Percentiles rank a stretch among this genome's conserved stretches.
phyloP scores from a whole-genome alignment of 2,888 invertebrate species.

The Lasioglossum marginatum region DNA sequence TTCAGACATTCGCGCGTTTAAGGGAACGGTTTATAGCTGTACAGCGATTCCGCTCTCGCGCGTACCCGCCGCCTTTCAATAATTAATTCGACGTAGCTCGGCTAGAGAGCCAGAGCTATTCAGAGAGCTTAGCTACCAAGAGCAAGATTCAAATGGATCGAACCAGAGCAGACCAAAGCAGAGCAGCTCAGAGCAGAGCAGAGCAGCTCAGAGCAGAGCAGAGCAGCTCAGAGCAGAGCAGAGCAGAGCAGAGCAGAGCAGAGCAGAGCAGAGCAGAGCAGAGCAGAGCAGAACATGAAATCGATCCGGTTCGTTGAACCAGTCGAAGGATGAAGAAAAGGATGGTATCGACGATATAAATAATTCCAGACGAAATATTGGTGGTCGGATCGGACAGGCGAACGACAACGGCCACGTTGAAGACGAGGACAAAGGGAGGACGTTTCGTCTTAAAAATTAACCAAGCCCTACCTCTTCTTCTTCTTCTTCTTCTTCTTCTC shows the following conservation, averaged over 20 bases:
- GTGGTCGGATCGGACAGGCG: conserved; percentile 39
- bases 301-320: conserved; percentile 49
- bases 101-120: background rate
- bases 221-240: conserved; percentile 1
- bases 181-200: conserved; percentile 1
- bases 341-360: conserved; percentile 27
- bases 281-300: conserved; percentile 21
- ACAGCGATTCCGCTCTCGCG: background rate
- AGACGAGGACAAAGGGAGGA: conserved; percentile 14
- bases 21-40: background rate
- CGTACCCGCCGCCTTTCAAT: conserved; percentile 1
- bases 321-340: conserved; percentile 22
- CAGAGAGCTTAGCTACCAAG: background rate
- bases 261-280: background rate
- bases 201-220: conserved; percentile 1
- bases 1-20: conserved; percentile 38
- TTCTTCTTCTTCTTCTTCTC: background rate
- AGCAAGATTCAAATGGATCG: background rate
- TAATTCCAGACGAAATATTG: conserved; percentile 43
- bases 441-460: conserved; percentile 38
- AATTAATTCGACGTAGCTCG: conserved; percentile 37
- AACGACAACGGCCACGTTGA: conserved; percentile 37
- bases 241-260: background rate
- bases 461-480: conserved; percentile 22
- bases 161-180: background rate